Evolutionary conservation across 2,113 vertebrate species (phyloP), one percentile per base, ranked within the genome.

Genomic region (Daubentonia madagascariensis): DNA sequence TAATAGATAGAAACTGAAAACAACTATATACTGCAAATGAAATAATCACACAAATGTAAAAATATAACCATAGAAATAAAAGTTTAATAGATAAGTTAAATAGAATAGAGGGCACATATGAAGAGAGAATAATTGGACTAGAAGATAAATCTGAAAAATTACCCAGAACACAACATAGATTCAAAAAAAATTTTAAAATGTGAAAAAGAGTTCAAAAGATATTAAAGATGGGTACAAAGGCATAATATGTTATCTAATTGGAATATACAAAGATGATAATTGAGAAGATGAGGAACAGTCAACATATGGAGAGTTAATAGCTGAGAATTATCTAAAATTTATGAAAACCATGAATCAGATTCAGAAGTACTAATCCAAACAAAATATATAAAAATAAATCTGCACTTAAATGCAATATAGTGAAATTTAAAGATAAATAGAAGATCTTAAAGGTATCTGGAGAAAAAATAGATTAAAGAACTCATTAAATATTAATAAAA

Each of bases 271-370:
- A 75, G 67, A 25, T 30, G 30, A 2, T 22, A 14, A 11, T 23
- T 48, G 3, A 28, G 86, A 68, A 30, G 25, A 10, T 52, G 65
- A 8, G 17, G 17, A 30, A 4, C 28, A 95, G 65, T 80, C 75
- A 61, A 5, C 4, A 5, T 1, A 14, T 0, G 40, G n/a, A 30
- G 65, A 28, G 18, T 40, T 20, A 23, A 11, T 10, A 37, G 40
- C 20, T 61, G 43, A 18, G n/a, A 83, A 63, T 8, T 35, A 11
- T 28, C 30, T 13, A 28, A 59, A 86, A 45, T 5, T 20, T 18
- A 30, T 40, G 43, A 43, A 70, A 63, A n/a, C 8, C 2, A 11
- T 0, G 25, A 30, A 35, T 54, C 13, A 40, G 35, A 81, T 25
- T 52, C 52, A 81, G 83, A 94, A 72, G 22, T 61, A 59, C 28